These are phyloP conservation scores for Falco rusticolus DNA, from an alignment of 2,797 vertebrate species.

Conservation along the genomic window DNA sequence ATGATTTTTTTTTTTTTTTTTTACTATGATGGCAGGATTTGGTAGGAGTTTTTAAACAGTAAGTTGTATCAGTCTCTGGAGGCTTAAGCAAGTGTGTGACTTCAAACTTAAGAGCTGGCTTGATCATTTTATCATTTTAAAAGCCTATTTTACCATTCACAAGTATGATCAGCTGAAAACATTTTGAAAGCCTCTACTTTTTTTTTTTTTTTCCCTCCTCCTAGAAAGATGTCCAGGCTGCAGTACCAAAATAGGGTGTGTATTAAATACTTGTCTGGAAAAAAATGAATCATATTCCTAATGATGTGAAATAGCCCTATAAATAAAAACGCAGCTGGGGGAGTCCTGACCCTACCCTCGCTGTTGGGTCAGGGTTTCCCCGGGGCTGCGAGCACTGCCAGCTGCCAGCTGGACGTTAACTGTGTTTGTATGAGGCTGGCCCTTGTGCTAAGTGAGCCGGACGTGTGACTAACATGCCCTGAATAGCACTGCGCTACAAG, in stretches of 20 bases:
- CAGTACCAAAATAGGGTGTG: background rate
- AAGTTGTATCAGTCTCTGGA: background rate
- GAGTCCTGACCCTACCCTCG: background rate
- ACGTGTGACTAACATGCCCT: background rate
- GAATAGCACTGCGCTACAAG: accelerated
- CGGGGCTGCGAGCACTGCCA: accelerated
- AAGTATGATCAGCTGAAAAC: background rate
- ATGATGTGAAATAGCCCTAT: background rate
- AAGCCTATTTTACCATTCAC: background rate
- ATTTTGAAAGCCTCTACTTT: background rate
- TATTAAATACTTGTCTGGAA: background rate
- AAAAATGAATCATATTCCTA: background rate
- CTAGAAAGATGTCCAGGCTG: background rate
- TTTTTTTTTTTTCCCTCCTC: background rate
- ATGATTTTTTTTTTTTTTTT: background rate
- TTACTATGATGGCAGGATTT: background rate
- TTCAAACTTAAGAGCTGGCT: background rate
- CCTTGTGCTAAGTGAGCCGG: background rate
- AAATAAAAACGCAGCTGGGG: background rate
- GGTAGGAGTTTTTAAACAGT: background rate
- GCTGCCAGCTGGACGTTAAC: background rate
- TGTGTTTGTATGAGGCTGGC: accelerated
- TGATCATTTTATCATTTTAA: background rate
- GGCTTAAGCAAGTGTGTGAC: background rate
- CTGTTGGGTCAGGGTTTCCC: background rate